Base-by-base conservation (phyloP, 1,140 invertebrate genomes). In the Hestina assimilis region DNA sequence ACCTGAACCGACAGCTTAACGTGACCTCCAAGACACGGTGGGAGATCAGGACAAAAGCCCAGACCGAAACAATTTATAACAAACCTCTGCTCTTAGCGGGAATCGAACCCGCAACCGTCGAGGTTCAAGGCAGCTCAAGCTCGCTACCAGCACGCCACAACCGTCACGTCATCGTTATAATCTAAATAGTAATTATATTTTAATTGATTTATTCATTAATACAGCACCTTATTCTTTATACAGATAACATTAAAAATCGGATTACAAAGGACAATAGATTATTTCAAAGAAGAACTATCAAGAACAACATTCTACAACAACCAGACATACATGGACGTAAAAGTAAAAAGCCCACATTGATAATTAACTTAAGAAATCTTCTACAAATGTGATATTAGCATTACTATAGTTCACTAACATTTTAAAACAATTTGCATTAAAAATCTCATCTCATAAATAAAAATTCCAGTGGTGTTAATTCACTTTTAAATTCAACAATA, bases 201-300 rank as follows among this genome's bases (percentile, higher is more conserved):
- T n/a, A n/a, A n/a, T n/a, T n/a, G n/a, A n/a, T n/a, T n/a, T n/a
- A n/a, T n/a, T n/a, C n/a, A n/a, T n/a, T n/a, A n/a, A n/a, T n/a
- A n/a, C n/a, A 45, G 19, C 11, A 1, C 15, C 4, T 6, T 6
- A 0, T 29, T 26, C 72, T 71, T 50, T 59, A 89, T 88, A 17
- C 75, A 94, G 93, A 91, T 97, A 11, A 91, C 94, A 2, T 87
- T 99, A 53, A 91, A 93, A 78, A 92, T 93, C 46, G 97, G 97
- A 9, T 88, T 99, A 2, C 92, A 95, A 64, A 94, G 93, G 83
- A 99, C 97, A 11, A 95, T 99, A 51, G 92, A 95, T 45, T 98
- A 98, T 83, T 99, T 99, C 79, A 92, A 92, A 58, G 94, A 95
- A 74, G 97, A 98, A 89, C 80, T 97, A 52, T 92, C 93, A 58